Conservation (phyloP, 30 jellyfish, hydroid and myxozoan genomes). For the Catostylus mosaicus region DNA sequence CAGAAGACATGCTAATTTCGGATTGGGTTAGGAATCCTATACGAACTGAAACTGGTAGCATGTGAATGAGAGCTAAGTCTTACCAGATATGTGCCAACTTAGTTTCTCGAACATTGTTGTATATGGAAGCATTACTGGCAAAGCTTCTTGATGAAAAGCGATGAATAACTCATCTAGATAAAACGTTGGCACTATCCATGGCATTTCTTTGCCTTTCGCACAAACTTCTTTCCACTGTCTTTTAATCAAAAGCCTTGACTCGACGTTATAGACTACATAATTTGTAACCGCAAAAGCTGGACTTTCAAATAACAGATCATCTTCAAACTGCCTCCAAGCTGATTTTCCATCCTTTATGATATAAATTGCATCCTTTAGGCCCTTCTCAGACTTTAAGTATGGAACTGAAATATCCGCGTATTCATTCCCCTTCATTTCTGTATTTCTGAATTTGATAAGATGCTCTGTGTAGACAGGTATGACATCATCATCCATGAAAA, state of each 20-base stretch:
- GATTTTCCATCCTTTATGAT: conserved; percentile 19
- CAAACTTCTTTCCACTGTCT: conserved; percentile 60
- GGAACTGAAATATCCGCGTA: neutral
- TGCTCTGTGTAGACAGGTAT: conserved; percentile 44
- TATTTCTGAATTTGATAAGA: neutral
- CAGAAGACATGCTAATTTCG: too few relatives aligned
- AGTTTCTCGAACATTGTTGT: conserved; percentile 49
- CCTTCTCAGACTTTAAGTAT: conserved; percentile 32
- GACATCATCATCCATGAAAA: conserved; percentile 73
- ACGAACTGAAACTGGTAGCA: too few relatives aligned
- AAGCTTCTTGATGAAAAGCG: conserved; percentile 67
- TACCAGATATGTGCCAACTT: conserved; percentile 49
- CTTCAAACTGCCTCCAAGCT: conserved; percentile 73
- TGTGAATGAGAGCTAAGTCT: neutral
- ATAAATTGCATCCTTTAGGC: conserved; percentile 43
- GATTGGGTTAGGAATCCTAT: too few relatives aligned
- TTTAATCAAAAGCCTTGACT: conserved; percentile 40
- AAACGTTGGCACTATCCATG: conserved; percentile 58
- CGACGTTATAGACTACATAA: conserved; percentile 27
- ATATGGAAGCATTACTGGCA: conserved; percentile 66
- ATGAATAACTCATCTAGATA: conserved; percentile 67
- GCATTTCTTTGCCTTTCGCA: conserved; percentile 39
- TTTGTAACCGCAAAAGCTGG: conserved; percentile 74
- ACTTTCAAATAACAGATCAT: conserved; percentile 46
- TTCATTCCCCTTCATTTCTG: conserved; percentile 1